A percentile compares a stretch with the other conserved stretches of the same genome.
phyloP scores from a whole-genome alignment of 2,113 vertebrate species.

The Echinops telfairi region DNA sequence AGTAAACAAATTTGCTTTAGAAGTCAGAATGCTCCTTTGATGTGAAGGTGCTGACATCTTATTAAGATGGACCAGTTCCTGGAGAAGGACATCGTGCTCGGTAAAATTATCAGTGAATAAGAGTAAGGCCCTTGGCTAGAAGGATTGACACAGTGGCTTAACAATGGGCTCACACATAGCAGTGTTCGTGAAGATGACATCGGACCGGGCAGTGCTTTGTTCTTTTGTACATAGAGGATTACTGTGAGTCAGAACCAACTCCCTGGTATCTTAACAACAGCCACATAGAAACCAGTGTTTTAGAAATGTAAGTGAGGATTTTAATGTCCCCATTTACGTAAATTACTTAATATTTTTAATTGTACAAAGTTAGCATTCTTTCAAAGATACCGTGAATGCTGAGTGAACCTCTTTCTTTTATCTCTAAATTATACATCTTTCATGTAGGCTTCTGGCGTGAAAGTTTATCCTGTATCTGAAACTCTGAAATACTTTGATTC shows the following conservation, averaged over 20 bases:
- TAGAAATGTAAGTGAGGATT: constrained; percentile 2
- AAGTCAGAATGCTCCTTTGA: too few species aligned
- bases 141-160: neutral
- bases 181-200: neutral
- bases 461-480: neutral
- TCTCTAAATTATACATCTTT: constrained; percentile 10
- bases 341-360: constrained; percentile 31
- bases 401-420: neutral
- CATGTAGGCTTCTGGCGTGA: neutral
- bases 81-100: too few species aligned
- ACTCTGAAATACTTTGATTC: neutral
- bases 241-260: neutral
- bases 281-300: neutral
- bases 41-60: too few species aligned
- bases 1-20: too few species aligned
- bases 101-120: neutral
- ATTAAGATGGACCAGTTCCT: too few species aligned
- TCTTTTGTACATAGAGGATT: neutral
- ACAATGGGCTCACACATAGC: neutral
- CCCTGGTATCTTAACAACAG: neutral
- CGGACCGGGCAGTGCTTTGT: neutral
- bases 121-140: neutral
- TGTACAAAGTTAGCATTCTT: neutral
- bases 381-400: neutral
- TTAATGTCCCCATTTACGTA: constrained; percentile 17